Evolutionary conservation across 2,797 vertebrate genomes (phyloP).

Genomic region (Clarias pachynema): DNA sequence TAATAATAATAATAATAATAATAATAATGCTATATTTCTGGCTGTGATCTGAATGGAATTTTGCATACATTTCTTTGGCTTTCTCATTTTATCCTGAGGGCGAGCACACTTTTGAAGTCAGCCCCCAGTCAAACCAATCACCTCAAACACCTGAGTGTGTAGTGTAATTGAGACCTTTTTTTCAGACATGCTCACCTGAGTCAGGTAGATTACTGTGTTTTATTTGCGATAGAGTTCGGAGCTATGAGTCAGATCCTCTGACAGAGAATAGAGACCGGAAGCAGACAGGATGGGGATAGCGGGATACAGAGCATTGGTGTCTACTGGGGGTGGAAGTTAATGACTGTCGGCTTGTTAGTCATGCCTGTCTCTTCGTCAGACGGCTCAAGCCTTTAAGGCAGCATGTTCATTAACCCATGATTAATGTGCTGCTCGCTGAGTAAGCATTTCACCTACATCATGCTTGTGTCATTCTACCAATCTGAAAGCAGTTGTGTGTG

Average conservation of each 20-base stretch:
- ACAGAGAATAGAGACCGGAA: neutral
- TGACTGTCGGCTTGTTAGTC: conserved; percentile 40
- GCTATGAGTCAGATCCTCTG: conserved; percentile 9
- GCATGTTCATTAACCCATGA: conserved; percentile 60
- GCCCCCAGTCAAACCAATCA: too few species aligned
- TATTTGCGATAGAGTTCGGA: neutral
- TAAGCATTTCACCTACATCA: conserved; percentile 40
- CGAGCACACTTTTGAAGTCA: neutral
- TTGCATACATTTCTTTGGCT: neutral
- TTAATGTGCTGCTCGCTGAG: conserved; percentile 48
- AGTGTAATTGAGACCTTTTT: neutral
- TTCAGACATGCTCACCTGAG: neutral
- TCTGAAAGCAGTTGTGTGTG: conserved; percentile 23
- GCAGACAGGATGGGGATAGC: conserved; percentile 26
- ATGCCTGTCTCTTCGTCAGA: conserved; percentile 46
- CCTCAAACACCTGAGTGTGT: neutral
- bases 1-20: too few species aligned
- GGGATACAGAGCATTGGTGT: conserved; percentile 19
- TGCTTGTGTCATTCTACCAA: conserved; percentile 12
- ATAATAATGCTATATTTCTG: too few species aligned
- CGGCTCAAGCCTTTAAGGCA: conserved; percentile 18
- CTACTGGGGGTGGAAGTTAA: conserved; percentile 45
- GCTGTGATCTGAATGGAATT: neutral
- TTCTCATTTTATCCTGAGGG: neutral
- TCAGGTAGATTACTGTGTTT: neutral